These are phyloP conservation scores for Platanista minor DNA, from an alignment of 2,113 vertebrate species.

Conservation along the genomic window DNA sequence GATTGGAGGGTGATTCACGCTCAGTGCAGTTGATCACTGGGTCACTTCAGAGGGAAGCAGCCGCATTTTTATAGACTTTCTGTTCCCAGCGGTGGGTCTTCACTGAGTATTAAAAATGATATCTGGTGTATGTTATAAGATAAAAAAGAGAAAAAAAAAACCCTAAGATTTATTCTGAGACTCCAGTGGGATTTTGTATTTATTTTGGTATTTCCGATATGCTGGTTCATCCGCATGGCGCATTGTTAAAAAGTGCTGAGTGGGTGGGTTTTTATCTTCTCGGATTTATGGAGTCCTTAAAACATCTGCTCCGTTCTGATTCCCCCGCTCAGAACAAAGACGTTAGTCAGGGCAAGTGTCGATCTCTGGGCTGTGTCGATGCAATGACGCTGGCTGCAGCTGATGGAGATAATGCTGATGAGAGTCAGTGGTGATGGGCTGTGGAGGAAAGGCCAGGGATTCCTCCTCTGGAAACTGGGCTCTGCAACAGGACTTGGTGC, in stretches of 20 bases:
- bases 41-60: neutral
- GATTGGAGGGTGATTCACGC: neutral
- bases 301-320: conserved; percentile 79
- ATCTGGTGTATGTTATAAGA: neutral
- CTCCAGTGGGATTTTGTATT: conserved; percentile 72
- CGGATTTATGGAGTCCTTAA: conserved; percentile 76
- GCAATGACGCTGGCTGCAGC: neutral
- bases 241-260: conserved; percentile 77
- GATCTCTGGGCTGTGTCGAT: neutral
- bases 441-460: neutral
- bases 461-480: neutral
- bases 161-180: conserved; percentile 57
- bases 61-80: conserved; percentile 27
- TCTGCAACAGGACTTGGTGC: neutral
- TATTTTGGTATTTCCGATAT: conserved; percentile 71
- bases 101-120: conserved; percentile 45
- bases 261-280: conserved; percentile 74
- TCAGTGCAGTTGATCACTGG: neutral
- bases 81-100: conserved; percentile 54
- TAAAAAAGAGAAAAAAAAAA: neutral
- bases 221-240: conserved; percentile 64
- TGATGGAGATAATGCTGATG: neutral
- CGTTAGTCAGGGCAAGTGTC: neutral
- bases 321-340: conserved; percentile 60
- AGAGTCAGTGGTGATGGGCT: neutral